These are phyloP conservation scores for Dynastes maya DNA, from an alignment of 2,888 invertebrate genomes.

Conservation along the genomic window DNA sequence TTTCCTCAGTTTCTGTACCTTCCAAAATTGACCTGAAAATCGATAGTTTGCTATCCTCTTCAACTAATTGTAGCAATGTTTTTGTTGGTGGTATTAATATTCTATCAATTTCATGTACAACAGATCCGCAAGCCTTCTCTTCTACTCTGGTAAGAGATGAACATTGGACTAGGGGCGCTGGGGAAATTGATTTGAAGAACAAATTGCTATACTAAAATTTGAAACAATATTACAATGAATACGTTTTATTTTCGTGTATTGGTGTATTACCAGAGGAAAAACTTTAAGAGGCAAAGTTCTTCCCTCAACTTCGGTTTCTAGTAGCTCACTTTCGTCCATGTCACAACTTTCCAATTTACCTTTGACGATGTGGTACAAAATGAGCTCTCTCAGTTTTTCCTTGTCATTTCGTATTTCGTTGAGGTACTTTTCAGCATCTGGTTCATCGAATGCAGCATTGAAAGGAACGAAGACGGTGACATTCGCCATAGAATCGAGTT, in stretches of 20 bases:
- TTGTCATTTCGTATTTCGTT: slow-evolving; percentile 67
- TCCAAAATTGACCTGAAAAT: slow-evolving; percentile 69
- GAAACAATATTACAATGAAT: neutral
- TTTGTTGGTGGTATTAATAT: slow-evolving; percentile 73
- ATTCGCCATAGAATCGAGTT: slow-evolving; percentile 74
- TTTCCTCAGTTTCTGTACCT: slow-evolving; percentile 72
- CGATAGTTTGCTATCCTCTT: slow-evolving; percentile 68
- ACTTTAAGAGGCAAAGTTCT: slow-evolving; percentile 75
- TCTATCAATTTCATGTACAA: slow-evolving; percentile 78
- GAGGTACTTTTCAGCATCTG: slow-evolving; percentile 67
- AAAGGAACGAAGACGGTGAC: slow-evolving; percentile 79
- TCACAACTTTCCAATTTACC: slow-evolving; percentile 75
- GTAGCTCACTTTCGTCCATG: slow-evolving; percentile 72
- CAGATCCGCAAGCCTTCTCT: slow-evolving; percentile 79
- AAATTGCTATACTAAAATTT: slow-evolving; percentile 47
- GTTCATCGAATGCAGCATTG: slow-evolving; percentile 76
- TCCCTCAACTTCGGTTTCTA: slow-evolving; percentile 71
- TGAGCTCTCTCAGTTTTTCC: slow-evolving; percentile 73
- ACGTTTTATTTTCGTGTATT: neutral
- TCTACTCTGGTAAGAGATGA: slow-evolving; percentile 76
- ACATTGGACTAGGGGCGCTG: slow-evolving; percentile 77
- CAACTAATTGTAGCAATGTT: slow-evolving; percentile 71
- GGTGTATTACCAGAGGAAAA: slow-evolving; percentile 72
- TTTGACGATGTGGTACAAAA: slow-evolving; percentile 77
- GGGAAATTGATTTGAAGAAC: slow-evolving; percentile 40